Evolutionary conservation across 2,797 vertebrate genomes (phyloP).

Genomic region (Microtus agrestis): DNA sequence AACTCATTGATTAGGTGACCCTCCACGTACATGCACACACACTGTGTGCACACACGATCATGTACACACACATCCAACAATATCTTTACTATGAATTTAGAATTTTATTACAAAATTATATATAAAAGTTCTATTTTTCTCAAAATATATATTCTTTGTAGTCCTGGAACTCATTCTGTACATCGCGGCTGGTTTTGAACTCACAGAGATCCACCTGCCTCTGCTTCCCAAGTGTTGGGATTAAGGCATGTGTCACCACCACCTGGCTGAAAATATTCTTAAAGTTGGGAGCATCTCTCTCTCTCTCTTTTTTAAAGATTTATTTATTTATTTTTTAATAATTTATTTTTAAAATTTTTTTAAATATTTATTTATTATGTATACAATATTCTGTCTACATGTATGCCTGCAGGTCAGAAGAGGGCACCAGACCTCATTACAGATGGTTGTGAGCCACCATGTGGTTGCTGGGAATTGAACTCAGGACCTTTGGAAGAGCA

Average conservation of each 20-base stretch:
- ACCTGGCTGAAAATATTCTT: not conserved
- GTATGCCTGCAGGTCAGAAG: too few relatives aligned
- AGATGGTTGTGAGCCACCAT: too few relatives aligned
- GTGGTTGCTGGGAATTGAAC: too few relatives aligned
- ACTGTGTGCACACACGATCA: not conserved
- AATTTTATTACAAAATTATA: constrained; percentile 26
- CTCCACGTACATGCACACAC: not conserved
- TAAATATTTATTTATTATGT: too few relatives aligned
- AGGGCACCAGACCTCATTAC: too few relatives aligned
- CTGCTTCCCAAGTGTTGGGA: not conserved
- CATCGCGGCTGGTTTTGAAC: not conserved
- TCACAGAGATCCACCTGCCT: not conserved
- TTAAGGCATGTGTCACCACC: not conserved
- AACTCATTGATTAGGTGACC: not conserved
- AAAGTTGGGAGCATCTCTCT: not conserved
- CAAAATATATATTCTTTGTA: constrained; percentile 4
- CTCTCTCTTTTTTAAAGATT: too few relatives aligned
- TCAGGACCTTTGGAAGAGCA: too few relatives aligned
- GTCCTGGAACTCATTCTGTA: not conserved
- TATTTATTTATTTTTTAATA: too few relatives aligned
- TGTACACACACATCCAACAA: not conserved
- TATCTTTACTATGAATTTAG: constrained; percentile 26
- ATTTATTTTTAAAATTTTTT: too few relatives aligned
- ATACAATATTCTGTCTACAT: too few relatives aligned
- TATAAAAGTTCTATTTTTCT: constrained; percentile 23